A percentile compares a stretch with the other conserved stretches of the same genome.
phyloP scores from a whole-genome alignment of 2,797 vertebrate species.

The Rhodeus uyekii region DNA sequence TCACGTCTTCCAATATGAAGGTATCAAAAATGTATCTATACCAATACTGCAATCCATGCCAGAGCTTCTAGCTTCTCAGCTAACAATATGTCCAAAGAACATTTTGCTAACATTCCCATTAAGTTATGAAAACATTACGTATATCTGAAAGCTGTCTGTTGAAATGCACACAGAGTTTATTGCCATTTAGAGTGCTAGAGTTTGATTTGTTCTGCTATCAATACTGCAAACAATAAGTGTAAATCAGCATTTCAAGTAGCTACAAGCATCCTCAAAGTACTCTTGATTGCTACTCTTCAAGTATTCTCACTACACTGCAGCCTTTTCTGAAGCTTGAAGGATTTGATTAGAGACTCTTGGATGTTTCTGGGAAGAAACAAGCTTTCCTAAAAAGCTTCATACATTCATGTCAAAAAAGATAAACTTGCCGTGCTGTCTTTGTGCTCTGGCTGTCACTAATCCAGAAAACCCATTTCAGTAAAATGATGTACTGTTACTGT shows the following conservation, averaged over 20 bases:
- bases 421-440: not conserved
- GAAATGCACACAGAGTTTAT: not conserved
- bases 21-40: not conserved
- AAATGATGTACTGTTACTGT: not conserved
- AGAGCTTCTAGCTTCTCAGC: not conserved
- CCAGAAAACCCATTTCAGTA: not conserved
- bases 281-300: not conserved
- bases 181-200: not conserved
- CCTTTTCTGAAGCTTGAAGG: not conserved
- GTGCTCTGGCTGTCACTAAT: slow-evolving; percentile 12
- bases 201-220: not conserved
- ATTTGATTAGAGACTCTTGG: not conserved
- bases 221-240: not conserved
- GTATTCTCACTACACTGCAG: not conserved
- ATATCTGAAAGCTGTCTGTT: not conserved
- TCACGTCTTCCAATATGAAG: not conserved
- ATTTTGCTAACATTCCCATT: not conserved
- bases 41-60: not conserved
- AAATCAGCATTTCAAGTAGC: slow-evolving; percentile 5
- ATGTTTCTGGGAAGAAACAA: not conserved
- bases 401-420: not conserved
- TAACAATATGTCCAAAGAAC: not conserved
- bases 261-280: not conserved
- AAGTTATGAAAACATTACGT: not conserved
- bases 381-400: not conserved